A percentile compares a stretch with the other conserved stretches of the same genome.
phyloP scores from a whole-genome alignment of 2,888 invertebrate species.

The Hemaris fuciformis region DNA sequence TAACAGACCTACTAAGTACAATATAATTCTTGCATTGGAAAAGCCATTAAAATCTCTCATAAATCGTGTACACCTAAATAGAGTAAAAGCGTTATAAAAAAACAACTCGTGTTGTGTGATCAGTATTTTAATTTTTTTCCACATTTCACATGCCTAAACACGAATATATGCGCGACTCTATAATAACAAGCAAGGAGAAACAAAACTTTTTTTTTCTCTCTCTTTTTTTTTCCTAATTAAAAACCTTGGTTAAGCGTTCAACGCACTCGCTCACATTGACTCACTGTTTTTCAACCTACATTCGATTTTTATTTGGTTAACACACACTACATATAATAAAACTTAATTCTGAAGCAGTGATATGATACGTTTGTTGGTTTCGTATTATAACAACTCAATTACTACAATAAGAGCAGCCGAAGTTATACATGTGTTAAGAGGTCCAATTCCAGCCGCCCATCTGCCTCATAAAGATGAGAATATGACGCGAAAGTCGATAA shows the following conservation, averaged over 20 bases:
- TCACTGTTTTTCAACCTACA: neutral
- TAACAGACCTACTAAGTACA: too few species aligned
- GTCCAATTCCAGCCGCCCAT: constrained; percentile 56
- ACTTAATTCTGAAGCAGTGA: neutral
- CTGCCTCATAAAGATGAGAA: constrained; percentile 72
- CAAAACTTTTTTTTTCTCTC: too few species aligned
- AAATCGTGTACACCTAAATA: neutral
- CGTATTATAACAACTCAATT: constrained; percentile 38
- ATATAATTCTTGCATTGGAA: neutral
- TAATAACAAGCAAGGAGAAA: neutral
- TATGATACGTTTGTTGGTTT: neutral
- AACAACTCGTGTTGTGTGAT: neutral
- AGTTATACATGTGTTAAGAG: constrained; percentile 52
- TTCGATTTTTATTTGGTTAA: neutral
- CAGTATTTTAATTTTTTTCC: neutral
- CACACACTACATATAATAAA: neutral
- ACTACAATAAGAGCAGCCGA: constrained; percentile 45
- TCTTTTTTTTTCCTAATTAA: neutral
- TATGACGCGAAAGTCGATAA: constrained; percentile 77
- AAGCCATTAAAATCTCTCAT: neutral
- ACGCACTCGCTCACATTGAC: neutral
- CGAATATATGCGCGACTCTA: neutral
- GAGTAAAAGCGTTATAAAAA: neutral
- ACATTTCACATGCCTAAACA: neutral
- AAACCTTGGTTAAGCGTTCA: neutral